These are phyloP conservation scores for Myiopsitta monachus DNA, from an alignment of 2,113 vertebrate species.

Conservation along the genomic window DNA sequence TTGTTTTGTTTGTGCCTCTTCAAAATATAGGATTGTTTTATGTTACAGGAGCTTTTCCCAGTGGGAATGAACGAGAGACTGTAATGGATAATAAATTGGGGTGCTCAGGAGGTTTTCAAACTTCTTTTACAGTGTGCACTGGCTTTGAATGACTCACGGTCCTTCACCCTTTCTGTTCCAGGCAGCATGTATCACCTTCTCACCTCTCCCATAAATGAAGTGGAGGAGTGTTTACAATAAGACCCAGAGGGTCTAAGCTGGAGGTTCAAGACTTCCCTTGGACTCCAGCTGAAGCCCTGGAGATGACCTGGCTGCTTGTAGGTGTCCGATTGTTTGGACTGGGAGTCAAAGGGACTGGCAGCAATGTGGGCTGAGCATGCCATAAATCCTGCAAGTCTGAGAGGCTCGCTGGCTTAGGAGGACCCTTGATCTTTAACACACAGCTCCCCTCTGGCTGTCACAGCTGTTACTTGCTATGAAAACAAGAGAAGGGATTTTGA, in stretches of 20 bases:
- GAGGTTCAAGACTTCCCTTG: background rate
- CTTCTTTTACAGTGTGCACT: background rate
- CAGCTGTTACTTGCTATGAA: background rate
- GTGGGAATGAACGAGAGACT: background rate
- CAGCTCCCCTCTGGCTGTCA: background rate
- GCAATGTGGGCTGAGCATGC: background rate
- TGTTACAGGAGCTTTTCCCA: slow-evolving; percentile 17
- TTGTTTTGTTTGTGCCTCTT: slow-evolving; percentile 28
- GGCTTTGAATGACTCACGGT: slow-evolving; percentile 2
- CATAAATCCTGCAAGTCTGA: background rate
- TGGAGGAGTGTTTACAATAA: background rate
- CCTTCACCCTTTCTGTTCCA: background rate
- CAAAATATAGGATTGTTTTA: slow-evolving; percentile 11
- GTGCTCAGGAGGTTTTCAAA: slow-evolving; percentile 21
- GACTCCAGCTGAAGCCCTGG: background rate
- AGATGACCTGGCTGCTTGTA: background rate
- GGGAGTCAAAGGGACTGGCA: background rate
- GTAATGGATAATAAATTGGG: slow-evolving; percentile 51
- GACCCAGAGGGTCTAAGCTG: background rate
- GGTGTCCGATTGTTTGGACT: background rate
- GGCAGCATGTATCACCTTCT: background rate
- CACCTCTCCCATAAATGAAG: background rate
- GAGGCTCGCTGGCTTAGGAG: background rate
- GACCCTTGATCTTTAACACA: background rate
- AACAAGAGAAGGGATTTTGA: background rate